phyloP scores from a whole-genome alignment of 2,888 invertebrate genomes.

The Torymus tubicola region DNA sequence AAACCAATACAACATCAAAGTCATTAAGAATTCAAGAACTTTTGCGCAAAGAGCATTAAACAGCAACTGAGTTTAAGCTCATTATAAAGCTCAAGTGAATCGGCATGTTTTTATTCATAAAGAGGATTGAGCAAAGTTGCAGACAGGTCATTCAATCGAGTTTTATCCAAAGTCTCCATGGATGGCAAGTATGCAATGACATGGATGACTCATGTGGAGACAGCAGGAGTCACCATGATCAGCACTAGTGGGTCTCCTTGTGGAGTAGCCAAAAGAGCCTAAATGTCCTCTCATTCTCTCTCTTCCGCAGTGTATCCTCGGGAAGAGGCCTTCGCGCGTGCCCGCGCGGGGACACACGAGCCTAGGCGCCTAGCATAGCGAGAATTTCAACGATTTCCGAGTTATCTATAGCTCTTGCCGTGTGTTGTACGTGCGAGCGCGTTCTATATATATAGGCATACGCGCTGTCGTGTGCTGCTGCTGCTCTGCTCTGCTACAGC shows the following conservation, averaged over 20 bases:
- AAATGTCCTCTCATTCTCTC: too few relatives aligned
- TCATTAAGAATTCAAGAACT: background rate
- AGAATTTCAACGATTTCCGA: conserved; percentile 65
- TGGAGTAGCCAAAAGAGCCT: background rate
- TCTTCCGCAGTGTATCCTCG: background rate
- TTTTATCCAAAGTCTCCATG: background rate
- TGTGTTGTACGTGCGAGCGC: conserved; percentile 34
- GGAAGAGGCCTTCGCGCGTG: conserved; percentile 25
- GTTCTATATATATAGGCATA: conserved; percentile 27
- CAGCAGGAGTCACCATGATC: conserved; percentile 30
- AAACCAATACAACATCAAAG: background rate
- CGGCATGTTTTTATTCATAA: conserved; percentile 38
- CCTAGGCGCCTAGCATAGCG: conserved; percentile 36
- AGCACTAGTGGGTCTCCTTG: conserved; percentile 14
- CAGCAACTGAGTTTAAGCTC: background rate
- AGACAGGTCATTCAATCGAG: background rate
- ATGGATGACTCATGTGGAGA: conserved; percentile 52
- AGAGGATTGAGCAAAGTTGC: background rate
- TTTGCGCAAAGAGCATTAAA: background rate
- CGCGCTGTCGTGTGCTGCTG: background rate
- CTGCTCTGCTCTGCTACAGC: too few relatives aligned
- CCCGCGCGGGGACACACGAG: conserved; percentile 12
- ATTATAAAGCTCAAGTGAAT: conserved; percentile 19
- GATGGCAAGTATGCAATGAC: conserved; percentile 33
- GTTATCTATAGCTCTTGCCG: conserved; percentile 66